Percentiles rank a stretch among this genome's conserved stretches.
Evolutionary conservation across 2,888 invertebrate species (phyloP).

Genomic region (Candidula unifasciata): DNA sequence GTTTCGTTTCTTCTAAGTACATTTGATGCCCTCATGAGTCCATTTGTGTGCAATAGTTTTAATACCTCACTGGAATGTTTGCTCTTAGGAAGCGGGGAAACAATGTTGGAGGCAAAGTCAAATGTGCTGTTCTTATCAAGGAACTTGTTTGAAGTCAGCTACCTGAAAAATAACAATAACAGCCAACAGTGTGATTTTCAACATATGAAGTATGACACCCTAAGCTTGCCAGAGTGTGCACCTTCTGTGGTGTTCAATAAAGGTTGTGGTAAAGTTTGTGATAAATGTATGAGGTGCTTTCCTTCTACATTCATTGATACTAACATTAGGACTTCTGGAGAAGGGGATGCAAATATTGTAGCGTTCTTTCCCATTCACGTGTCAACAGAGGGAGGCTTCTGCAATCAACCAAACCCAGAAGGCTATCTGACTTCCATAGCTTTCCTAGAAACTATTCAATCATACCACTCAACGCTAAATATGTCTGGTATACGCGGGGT

Average conservation of each 20-base stretch:
- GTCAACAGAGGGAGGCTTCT: conserved; percentile 16
- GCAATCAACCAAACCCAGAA: conserved; percentile 35
- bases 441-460: conserved; percentile 54
- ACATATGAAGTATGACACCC: neutral
- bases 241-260: conserved; percentile 31
- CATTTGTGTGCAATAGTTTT: neutral
- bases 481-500: conserved; percentile 45
- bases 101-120: neutral
- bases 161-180: neutral
- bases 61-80: neutral
- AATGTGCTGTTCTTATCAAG: neutral
- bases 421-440: conserved; percentile 53
- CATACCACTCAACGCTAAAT: conserved; percentile 3
- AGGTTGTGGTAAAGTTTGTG: conserved; percentile 50
- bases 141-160: neutral
- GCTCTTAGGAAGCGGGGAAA: neutral
- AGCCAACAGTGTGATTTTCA: neutral
- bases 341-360: conserved; percentile 53
- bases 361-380: conserved; percentile 58
- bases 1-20: neutral
- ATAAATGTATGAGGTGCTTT: conserved; percentile 47
- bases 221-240: conserved; percentile 23
- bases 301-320: conserved; percentile 39
- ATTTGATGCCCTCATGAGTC: neutral
- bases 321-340: conserved; percentile 42